phyloP scores from a whole-genome alignment of 2,888 invertebrate species.

The Macropis europaea region DNA sequence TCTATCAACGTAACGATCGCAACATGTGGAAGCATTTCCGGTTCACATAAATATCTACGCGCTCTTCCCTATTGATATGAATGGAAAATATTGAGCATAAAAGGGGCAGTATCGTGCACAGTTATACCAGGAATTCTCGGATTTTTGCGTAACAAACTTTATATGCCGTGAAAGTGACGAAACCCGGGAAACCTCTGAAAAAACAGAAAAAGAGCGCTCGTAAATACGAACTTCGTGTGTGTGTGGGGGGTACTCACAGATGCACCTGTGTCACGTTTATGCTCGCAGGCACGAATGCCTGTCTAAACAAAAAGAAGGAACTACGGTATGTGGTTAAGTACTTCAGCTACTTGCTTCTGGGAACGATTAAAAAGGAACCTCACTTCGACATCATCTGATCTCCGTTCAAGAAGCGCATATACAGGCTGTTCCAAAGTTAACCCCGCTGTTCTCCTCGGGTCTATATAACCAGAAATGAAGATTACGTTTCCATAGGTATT shows the following conservation, averaged over 20 bases:
- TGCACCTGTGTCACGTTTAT: not conserved
- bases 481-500: too few species aligned
- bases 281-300: not conserved
- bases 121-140: not conserved
- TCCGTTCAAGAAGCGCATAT: not conserved
- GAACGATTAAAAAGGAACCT: not conserved
- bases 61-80: not conserved
- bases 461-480: too few species aligned
- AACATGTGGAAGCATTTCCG: too few species aligned
- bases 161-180: constrained; percentile 10
- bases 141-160: not conserved
- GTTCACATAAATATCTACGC: not conserved
- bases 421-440: too few species aligned
- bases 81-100: not conserved
- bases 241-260: not conserved
- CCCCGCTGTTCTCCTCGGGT: too few species aligned
- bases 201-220: not conserved
- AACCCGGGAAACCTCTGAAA: not conserved
- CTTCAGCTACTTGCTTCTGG: not conserved
- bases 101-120: not conserved
- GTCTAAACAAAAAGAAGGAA: constrained; percentile 28
- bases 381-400: not conserved
- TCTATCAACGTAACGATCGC: too few species aligned
- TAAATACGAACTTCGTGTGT: not conserved
- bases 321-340: constrained; percentile 12